phyloP scores from a whole-genome alignment of 2,888 invertebrate species.

The Drosophila atroscutellata region DNA sequence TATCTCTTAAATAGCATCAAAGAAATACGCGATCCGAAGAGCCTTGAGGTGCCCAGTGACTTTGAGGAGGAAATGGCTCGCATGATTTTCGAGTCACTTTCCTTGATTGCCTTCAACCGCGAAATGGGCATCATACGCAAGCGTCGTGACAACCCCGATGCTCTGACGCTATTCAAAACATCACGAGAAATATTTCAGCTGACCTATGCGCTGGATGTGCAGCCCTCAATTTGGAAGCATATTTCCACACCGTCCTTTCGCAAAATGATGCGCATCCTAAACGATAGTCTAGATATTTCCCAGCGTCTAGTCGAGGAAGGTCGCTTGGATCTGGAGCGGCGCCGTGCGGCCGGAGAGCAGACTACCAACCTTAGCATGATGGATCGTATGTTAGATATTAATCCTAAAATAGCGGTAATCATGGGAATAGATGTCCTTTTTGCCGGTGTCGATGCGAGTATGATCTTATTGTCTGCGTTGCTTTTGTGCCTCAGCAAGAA shows the following conservation, averaged over 20 bases:
- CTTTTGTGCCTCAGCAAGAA: slow-evolving; percentile 88
- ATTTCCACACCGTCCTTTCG: slow-evolving; percentile 78
- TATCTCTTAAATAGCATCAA: slow-evolving; percentile 73
- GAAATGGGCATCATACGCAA: slow-evolving; percentile 74
- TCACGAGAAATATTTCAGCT: slow-evolving; percentile 50
- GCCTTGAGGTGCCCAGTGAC: slow-evolving; percentile 83
- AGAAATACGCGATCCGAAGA: slow-evolving; percentile 56
- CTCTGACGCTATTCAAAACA: slow-evolving; percentile 55
- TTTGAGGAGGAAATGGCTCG: slow-evolving; percentile 86
- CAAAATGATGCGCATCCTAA: slow-evolving; percentile 63
- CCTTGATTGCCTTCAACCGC: slow-evolving; percentile 83
- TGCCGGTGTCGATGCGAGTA: slow-evolving; percentile 87
- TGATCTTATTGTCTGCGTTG: slow-evolving; percentile 85
- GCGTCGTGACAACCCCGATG: slow-evolving; percentile 66
- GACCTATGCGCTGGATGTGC: slow-evolving; percentile 72
- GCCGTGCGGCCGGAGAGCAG: slow-evolving; percentile 59
- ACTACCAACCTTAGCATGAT: slow-evolving; percentile 85
- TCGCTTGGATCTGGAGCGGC: slow-evolving; percentile 41
- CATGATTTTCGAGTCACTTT: slow-evolving; percentile 87
- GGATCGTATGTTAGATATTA: slow-evolving; percentile 86
- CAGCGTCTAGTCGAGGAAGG: slow-evolving; percentile 81
- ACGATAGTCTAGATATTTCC: slow-evolving; percentile 65
- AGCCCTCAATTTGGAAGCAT: slow-evolving; percentile 81
- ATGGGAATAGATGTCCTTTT: slow-evolving; percentile 87
- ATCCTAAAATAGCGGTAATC: slow-evolving; percentile 86